Evolutionary conservation across 1,140 invertebrate genomes (phyloP).

Genomic region (Drosophila prosaltans): DNA sequence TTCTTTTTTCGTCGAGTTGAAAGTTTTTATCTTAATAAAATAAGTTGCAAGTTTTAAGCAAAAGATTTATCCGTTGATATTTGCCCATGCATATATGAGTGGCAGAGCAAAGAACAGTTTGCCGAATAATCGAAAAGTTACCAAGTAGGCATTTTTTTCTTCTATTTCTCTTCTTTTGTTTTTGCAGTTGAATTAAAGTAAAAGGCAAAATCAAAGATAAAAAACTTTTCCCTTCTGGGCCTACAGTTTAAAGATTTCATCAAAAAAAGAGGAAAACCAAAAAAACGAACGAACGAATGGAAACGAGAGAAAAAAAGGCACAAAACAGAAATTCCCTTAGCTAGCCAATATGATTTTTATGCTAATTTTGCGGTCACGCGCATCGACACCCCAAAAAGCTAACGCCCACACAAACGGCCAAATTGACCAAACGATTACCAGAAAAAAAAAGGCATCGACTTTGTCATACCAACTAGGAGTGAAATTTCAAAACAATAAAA

Average conservation of each 20-base stretch:
- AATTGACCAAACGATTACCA: not conserved
- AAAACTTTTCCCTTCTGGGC: not conserved
- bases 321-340: constrained; percentile 12
- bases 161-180: not conserved
- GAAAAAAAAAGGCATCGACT: not conserved
- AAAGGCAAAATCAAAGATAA: constrained; percentile 5
- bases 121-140: constrained; percentile 13
- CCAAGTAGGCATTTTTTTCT: constrained; percentile 4
- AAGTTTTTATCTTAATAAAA: constrained; percentile 35
- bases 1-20: constrained; percentile 27
- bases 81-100: constrained; percentile 11
- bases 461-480: not conserved
- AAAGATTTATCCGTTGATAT: constrained; percentile 23
- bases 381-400: constrained; percentile 52
- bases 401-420: constrained; percentile 14
- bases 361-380: constrained; percentile 77
- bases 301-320: not conserved
- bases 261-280: constrained; percentile 9
- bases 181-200: not conserved
- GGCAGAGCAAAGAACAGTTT: not conserved
- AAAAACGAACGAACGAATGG: not conserved
- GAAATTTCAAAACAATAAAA: not conserved
- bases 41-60: constrained; percentile 63
- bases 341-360: constrained; percentile 78
- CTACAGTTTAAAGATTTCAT: constrained; percentile 40